Evolutionary conservation across 2,888 invertebrate genomes (phyloP).

Genomic region (Hermodice carunculata): DNA sequence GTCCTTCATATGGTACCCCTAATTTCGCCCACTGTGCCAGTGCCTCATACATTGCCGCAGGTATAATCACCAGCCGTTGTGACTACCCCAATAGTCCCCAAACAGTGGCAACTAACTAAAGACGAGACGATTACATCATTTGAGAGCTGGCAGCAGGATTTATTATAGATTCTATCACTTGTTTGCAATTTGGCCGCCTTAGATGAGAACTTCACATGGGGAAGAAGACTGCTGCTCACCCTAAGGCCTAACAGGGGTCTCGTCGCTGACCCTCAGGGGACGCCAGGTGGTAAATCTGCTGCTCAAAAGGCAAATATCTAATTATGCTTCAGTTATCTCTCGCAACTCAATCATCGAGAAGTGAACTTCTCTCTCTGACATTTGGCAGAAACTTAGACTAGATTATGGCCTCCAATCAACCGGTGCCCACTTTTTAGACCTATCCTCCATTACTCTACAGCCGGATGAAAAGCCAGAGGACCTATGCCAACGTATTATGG

Average conservation of each 20-base stretch:
- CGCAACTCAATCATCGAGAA: too few species aligned
- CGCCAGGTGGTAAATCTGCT: too few species aligned
- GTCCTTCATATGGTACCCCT: too few species aligned
- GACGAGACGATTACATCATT: background rate
- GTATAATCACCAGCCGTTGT: too few species aligned
- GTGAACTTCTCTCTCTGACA: too few species aligned
- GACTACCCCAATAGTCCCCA: background rate
- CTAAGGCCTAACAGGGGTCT: constrained; percentile 6
- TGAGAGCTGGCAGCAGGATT: background rate
- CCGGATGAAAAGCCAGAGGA: background rate
- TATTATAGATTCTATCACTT: constrained; percentile 3
- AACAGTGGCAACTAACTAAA: background rate
- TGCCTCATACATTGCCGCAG: too few species aligned
- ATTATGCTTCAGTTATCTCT: too few species aligned
- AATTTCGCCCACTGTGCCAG: too few species aligned
- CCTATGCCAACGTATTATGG: background rate
- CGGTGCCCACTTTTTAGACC: too few species aligned
- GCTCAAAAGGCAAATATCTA: too few species aligned
- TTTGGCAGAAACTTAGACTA: too few species aligned
- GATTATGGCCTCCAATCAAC: too few species aligned
- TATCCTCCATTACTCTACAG: background rate
- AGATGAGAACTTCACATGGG: background rate
- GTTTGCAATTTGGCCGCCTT: background rate
- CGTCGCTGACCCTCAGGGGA: background rate
- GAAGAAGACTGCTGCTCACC: background rate